Percentiles rank a stretch among this genome's conserved stretches.
Conservation (phyloP, 2,888 invertebrate species). For the Beris morrisii region DNA sequence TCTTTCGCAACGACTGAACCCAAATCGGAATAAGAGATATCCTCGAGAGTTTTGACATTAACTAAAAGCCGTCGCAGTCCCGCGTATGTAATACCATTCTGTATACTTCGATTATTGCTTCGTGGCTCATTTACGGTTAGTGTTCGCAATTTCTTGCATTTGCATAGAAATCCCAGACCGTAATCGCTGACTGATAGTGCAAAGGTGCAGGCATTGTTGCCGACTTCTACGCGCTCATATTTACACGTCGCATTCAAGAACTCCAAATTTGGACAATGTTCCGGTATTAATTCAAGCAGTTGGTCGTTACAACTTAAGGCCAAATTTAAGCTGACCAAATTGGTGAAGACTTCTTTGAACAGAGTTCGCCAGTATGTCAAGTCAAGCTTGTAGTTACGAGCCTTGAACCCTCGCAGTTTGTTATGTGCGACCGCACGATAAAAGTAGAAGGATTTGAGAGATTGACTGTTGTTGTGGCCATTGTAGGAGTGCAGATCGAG, state of each 20-base stretch:
- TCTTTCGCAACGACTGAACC: conserved; percentile 37
- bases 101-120: conserved; percentile 33
- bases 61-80: conserved; percentile 37
- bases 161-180: conserved; percentile 37
- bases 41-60: conserved; percentile 38
- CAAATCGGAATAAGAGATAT: conserved; percentile 40
- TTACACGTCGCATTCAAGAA: conserved; percentile 40
- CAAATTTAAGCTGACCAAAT: conserved; percentile 38
- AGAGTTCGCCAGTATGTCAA: conserved; percentile 37
- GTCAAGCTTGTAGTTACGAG: conserved; percentile 36
- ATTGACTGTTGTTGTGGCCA: conserved; percentile 24
- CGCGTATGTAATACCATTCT: conserved; percentile 38
- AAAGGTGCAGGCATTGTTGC: conserved; percentile 39
- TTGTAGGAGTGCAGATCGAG: conserved; percentile 32
- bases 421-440: conserved; percentile 33
- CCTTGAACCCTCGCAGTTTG: conserved; percentile 33
- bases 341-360: conserved; percentile 35
- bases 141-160: conserved; percentile 36
- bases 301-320: conserved; percentile 40
- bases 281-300: conserved; percentile 38
- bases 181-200: conserved; percentile 38
- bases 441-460: conserved; percentile 38
- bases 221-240: conserved; percentile 37
- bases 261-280: conserved; percentile 39
- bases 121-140: conserved; percentile 41